phyloP scores from a whole-genome alignment of 2,888 invertebrate genomes.

The Leucoma salicis region DNA sequence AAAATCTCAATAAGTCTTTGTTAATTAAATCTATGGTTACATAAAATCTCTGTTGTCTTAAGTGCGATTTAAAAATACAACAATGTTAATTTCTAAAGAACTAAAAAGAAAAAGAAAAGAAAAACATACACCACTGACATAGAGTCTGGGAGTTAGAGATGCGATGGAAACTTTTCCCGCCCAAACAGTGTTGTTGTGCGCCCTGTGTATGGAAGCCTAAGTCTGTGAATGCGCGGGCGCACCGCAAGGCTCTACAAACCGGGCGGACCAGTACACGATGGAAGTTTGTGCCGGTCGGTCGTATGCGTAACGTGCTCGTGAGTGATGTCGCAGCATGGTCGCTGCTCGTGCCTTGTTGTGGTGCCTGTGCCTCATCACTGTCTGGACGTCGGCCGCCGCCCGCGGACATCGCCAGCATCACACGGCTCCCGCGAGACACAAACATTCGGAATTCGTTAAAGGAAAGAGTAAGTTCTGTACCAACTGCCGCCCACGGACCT shows the following conservation, averaged over 20 bases:
- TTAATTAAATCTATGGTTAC: too few species aligned
- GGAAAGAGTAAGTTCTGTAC: constrained; percentile 87
- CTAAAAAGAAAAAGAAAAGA: too few species aligned
- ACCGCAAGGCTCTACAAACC: constrained; percentile 53
- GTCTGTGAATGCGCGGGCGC: constrained; percentile 68
- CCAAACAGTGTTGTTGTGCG: constrained; percentile 32
- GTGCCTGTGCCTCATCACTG: constrained; percentile 62
- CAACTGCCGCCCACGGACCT: constrained; percentile 41
- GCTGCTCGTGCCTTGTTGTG: constrained; percentile 68
- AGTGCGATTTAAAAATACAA: too few species aligned
- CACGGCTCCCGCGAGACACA: constrained; percentile 57
- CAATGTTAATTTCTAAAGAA: too few species aligned
- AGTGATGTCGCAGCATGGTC: constrained; percentile 79
- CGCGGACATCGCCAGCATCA: constrained; percentile 59
- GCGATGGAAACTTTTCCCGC: constrained; percentile 40
- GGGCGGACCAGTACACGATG: constrained; percentile 74
- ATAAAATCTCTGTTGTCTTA: too few species aligned
- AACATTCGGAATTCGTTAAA: constrained; percentile 87
- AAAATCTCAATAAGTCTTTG: too few species aligned
- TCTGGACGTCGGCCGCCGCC: constrained; percentile 49
- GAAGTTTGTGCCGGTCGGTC: constrained; percentile 64
- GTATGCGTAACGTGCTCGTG: constrained; percentile 58
- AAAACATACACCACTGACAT: too few species aligned
- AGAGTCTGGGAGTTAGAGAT: background rate
- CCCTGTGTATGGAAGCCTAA: constrained; percentile 36